Base-by-base conservation (phyloP, 1,140 invertebrate species). In the Gonioctena quinquepunctata region DNA sequence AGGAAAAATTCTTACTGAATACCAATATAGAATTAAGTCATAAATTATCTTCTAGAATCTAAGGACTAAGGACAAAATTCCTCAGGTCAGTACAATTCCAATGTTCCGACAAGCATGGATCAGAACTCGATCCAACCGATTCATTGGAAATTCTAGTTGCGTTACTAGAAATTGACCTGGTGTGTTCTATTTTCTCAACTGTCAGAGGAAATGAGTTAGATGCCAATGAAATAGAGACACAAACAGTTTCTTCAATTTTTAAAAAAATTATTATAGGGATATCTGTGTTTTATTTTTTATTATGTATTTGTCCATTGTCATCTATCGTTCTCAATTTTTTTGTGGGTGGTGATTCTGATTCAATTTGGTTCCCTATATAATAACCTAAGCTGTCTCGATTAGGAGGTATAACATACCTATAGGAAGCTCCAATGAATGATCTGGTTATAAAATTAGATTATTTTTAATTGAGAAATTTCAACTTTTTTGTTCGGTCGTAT, bases 1-100 rank as follows among this genome's bases (percentile, higher is more conserved):
- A 49, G 23, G 19, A 64, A 62, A 69, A 69, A 63, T 59, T 69
- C 42, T 69, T 59, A 50, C 13, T 69, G n/a, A 69, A 62, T 62
- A 57, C 67, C 7, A 69, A 27, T 28, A 69, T 63, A 11, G 23
- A 21, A 48, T 69, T 61, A 8, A 69, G 21, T 8, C 28, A 57
- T 19, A 69, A 56, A 63, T 69, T 62, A 69, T 69, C 67, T 3
- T 48, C 67, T 60, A 60, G 16, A 19, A 68, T 42, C n/a, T 60
- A 16, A 42, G 33, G n/a, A 42, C 6, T 42, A 42, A 42, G 33
- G 33, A 7, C 33, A n/a, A 42, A 42, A n/a, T 42, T 42, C 33
- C 33, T 42, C 33, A 42, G 33, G 33, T 42, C 33, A 42, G 6
- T 42, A 42, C 6, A 42, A 6, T n/a, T n/a, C 33, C 33, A 42